Evolutionary conservation across 2,113 vertebrate species (phyloP), one percentile per base, ranked within the genome.

Genomic region (Martes martes): DNA sequence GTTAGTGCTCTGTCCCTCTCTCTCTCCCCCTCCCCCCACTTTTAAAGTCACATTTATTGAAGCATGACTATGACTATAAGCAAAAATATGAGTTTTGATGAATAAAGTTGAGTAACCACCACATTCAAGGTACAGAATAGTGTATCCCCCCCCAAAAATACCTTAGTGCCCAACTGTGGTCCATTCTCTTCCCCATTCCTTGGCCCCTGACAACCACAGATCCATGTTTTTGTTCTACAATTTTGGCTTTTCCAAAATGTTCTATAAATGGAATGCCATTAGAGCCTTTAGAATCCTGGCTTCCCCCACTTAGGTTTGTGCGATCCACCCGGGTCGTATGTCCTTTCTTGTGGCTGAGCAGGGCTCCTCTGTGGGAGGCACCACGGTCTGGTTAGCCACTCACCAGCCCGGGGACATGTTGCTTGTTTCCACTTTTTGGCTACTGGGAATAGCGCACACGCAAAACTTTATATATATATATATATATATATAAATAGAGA

Each of bases 191-290:
- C 15, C 73, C 63, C 0, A 50, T 24, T 18, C 57, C 83, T 52
- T 4, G 3, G 52, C 19, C 5, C 3, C 19, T 28, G 45, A 61
- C 7, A 36, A 33, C 10, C 47, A 82, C 11, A 21, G 36, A 11
- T 15, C 55, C 45, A 15, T 13, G 23, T 31, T 63, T 73, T 36
- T 36, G 59, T 42, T 33, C 57, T 57, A 19, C 18, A 8, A 47
- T 33, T 33, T 2, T 47, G 78, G 36, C 57, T 76, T 83, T 47
- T 76, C 63, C 67, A 76, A 69, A 36, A 55, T 4, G 57, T 57
- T 67, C 8, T 28, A 33, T 21, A n/a, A 21, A 63, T 2, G 6
- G 6, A 47, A 9, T 11, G 16, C 16, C 0, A 21, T 2, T 0
- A 57, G 65, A 55, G 36, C 36, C 23, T 23, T 33, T 8, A 86